phyloP scores from a whole-genome alignment of 2,888 invertebrate species.

The Dynastes tityus region DNA sequence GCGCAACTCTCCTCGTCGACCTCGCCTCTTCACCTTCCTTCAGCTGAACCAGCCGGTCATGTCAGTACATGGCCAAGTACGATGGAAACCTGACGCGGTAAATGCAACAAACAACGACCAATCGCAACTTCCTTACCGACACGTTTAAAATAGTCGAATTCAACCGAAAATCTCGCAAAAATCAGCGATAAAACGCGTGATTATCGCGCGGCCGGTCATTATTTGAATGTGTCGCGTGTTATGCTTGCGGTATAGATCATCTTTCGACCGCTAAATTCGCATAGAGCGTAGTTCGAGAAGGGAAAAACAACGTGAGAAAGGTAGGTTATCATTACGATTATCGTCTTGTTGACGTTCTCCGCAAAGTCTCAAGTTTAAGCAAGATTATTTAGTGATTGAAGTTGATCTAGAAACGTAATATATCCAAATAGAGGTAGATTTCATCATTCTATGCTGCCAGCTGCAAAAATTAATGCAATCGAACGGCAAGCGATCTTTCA shows the following conservation, averaged over 20 bases:
- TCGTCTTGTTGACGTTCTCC: not conserved
- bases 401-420: not conserved
- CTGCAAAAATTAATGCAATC: not conserved
- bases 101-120: conserved; percentile 20
- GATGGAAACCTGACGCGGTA: conserved; percentile 43
- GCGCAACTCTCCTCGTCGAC: conserved; percentile 55
- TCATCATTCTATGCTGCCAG: not conserved
- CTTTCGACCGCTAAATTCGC: not conserved
- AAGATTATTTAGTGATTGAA: not conserved
- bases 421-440: not conserved
- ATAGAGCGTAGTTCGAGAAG: not conserved
- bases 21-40: conserved; percentile 58
- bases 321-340: conserved; percentile 5
- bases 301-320: conserved; percentile 8
- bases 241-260: not conserved
- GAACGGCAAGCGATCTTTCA: conserved; percentile 16
- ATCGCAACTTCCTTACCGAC: conserved; percentile 3
- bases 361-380: not conserved
- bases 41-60: conserved; percentile 56
- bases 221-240: conserved; percentile 10
- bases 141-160: conserved; percentile 16
- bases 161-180: not conserved
- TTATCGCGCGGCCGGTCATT: not conserved
- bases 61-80: conserved; percentile 55
- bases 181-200: not conserved